Percentiles rank a stretch among this genome's conserved stretches.
Conservation (phyloP, 2,113 vertebrate genomes). For the Suricata suricatta region DNA sequence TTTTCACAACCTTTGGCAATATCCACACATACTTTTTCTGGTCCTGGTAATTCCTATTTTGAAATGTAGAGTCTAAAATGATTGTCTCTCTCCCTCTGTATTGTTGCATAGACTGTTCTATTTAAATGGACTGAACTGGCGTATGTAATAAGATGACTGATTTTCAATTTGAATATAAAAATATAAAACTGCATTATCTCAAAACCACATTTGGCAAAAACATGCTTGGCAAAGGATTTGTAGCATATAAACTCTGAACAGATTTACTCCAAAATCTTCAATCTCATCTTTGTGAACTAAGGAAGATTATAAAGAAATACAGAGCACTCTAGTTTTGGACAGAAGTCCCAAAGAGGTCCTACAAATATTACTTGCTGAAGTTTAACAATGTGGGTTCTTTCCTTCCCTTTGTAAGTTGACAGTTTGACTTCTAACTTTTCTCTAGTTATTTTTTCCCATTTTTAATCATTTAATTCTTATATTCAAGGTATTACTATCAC, state of each 20-base stretch:
- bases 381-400: not conserved
- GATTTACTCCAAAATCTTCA: not conserved
- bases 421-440: not conserved
- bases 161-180: not conserved
- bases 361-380: constrained; percentile 1
- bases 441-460: not conserved
- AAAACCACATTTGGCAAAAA: constrained; percentile 34
- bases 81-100: not conserved
- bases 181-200: not conserved
- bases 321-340: not conserved
- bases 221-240: not conserved
- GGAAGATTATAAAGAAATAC: not conserved
- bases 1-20: constrained; percentile 16
- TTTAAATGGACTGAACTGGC: not conserved
- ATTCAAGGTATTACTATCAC: not conserved
- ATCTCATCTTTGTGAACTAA: not conserved
- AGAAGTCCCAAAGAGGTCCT: not conserved
- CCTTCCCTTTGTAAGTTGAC: not conserved
- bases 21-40: not conserved
- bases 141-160: not conserved
- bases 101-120: not conserved
- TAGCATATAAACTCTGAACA: not conserved
- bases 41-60: not conserved
- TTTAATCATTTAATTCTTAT: constrained; percentile 23
- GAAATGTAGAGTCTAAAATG: not conserved